These are phyloP conservation scores for Hemitrygon akajei DNA, from an alignment of 2,797 vertebrate species.

Conservation along the genomic window DNA sequence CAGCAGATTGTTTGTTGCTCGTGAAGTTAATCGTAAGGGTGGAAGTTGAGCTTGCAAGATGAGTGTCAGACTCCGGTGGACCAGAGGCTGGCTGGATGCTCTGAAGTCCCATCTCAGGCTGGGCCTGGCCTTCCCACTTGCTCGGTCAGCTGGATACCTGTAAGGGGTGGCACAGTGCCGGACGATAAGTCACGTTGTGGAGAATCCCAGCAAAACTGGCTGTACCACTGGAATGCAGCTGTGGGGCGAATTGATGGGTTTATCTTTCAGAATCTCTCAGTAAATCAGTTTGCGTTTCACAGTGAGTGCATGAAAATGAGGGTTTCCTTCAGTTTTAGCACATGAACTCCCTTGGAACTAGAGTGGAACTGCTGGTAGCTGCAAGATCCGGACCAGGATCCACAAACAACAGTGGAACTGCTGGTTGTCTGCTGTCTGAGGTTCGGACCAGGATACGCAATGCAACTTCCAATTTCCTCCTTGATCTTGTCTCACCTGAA, in stretches of 20 bases:
- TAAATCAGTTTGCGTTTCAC: too few species aligned
- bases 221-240: too few species aligned
- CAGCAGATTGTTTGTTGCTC: neutral
- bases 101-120: neutral
- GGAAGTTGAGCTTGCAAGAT: neutral
- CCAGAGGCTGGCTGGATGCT: neutral
- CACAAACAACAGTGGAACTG: too few species aligned
- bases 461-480: neutral
- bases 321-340: too few species aligned
- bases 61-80: neutral
- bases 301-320: too few species aligned
- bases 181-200: neutral
- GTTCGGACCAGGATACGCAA: neutral
- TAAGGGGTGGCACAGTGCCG: neutral
- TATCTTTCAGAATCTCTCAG: too few species aligned
- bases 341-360: too few species aligned
- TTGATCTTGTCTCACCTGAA: neutral
- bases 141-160: neutral
- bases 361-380: too few species aligned
- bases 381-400: too few species aligned
- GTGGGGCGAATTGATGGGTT: too few species aligned
- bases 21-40: neutral
- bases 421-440: too few species aligned
- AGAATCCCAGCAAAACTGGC: too few species aligned
- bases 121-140: neutral